Evolutionary conservation across 2,888 invertebrate genomes (phyloP).

Genomic region (Drosophila pseudotalamancana): DNA sequence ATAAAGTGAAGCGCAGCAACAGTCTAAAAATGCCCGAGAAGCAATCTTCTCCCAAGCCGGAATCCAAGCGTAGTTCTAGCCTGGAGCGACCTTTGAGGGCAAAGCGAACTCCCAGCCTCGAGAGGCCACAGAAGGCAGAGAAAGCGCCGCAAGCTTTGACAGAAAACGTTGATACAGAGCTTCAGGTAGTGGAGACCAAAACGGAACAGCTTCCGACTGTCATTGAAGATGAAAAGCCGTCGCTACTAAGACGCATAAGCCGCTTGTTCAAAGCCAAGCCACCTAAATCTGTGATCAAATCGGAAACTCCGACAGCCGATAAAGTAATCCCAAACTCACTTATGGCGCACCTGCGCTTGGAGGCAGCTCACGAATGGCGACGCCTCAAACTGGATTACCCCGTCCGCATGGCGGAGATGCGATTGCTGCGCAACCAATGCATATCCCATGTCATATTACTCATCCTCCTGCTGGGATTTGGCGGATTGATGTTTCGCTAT

Average conservation of each 20-base stretch:
- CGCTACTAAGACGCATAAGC: slow-evolving; percentile 25
- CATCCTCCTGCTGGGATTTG: slow-evolving; percentile 90
- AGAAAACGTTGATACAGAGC: neutral
- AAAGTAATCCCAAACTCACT: slow-evolving; percentile 78
- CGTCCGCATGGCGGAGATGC: slow-evolving; percentile 86
- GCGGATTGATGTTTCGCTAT: slow-evolving; percentile 91
- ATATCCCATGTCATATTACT: slow-evolving; percentile 88
- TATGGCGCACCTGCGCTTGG: slow-evolving; percentile 84
- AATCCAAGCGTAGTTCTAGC: slow-evolving; percentile 57
- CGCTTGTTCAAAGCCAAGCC: slow-evolving; percentile 21
- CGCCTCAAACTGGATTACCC: slow-evolving; percentile 87
- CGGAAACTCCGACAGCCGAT: slow-evolving; percentile 9
- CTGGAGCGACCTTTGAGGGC: slow-evolving; percentile 45
- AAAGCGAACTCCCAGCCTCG: slow-evolving; percentile 51
- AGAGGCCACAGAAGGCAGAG: slow-evolving; percentile 21
- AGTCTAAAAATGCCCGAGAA: slow-evolving; percentile 43
- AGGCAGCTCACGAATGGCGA: slow-evolving; percentile 86
- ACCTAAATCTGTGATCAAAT: neutral
- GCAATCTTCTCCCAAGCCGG: slow-evolving; percentile 21
- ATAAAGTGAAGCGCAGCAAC: slow-evolving; percentile 56
- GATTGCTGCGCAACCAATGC: slow-evolving; percentile 87
- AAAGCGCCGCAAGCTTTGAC: neutral
- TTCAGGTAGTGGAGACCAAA: neutral
- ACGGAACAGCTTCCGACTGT: neutral
- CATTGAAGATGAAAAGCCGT: neutral